Base-by-base conservation (phyloP, 2,888 invertebrate species). In the Dicranocentrus wangi region DNA sequence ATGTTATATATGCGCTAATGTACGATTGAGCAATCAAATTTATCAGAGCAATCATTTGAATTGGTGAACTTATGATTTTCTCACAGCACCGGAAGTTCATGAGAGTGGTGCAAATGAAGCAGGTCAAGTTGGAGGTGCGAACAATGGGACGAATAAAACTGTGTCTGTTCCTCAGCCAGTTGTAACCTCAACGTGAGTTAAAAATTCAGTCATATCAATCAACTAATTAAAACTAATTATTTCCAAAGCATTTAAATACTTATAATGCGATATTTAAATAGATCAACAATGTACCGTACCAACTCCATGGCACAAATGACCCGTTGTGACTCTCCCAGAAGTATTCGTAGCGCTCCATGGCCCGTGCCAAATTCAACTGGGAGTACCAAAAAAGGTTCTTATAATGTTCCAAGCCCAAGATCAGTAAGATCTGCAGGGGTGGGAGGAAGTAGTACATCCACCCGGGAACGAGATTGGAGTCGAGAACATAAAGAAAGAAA, bases 291-390 rank as follows among this genome's bases (percentile, higher is more conserved):
- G 75, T 86, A 87, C 71, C 81, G 87, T 70, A 85, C 87, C 32
- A 85, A 87, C 43, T 87, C 87, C 8, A 87, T 87, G 68, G 87
- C 84, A 71, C 85, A 82, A 84, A 82, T 84, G 79, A 77, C 80
- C 17, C 66, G 87, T 85, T 75, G 86, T 76, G 88, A 86, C 85
- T 88, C 87, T 43, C 95, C 95, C 0, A 91, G 94, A 63, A 95
- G 95, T 87, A 95, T 94, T 7, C 92, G 94, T 82, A 95, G 95
- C 87, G 95, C 95, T 0, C 93, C 93, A 2, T 93, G 93, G 93
- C 91, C 92, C 28, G 93, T 94, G 83, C 92, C 92, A 28, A 93
- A 93, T 87, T 60, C 92, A 93, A 83, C 94, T 94, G 76, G 78
- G 47, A 81, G 69, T 17, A 51, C 61, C 13, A 80, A 82, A 63